Conservation (phyloP, 1,140 invertebrate species). For the Pygmarrhopalites habei region DNA sequence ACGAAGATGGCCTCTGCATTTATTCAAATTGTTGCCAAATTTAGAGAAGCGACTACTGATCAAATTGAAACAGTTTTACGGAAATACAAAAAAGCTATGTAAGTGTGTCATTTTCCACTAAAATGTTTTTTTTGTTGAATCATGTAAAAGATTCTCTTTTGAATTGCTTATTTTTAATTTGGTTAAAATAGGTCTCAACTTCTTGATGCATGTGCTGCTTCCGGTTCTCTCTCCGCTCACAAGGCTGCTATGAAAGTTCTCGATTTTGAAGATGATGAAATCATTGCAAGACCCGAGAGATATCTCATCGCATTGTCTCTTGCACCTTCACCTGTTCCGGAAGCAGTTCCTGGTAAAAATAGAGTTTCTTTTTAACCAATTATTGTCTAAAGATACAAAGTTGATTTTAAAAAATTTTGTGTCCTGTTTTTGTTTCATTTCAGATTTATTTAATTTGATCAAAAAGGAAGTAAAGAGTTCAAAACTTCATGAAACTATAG, state of each 20-base stretch:
- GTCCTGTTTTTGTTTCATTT: constrained; percentile 5
- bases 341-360: constrained; percentile 55
- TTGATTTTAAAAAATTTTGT: too few species aligned
- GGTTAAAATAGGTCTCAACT: constrained; percentile 57
- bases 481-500: constrained; percentile 57
- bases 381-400: not conserved
- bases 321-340: constrained; percentile 52
- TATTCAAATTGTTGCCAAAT: constrained; percentile 54
- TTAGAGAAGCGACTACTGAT: constrained; percentile 51
- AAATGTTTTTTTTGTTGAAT: too few species aligned
- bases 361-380: too few species aligned
- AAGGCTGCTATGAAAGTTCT: constrained; percentile 59
- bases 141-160: constrained; percentile 1
- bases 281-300: constrained; percentile 56
- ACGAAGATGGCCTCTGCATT: constrained; percentile 57
- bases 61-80: constrained; percentile 57
- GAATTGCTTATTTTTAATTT: constrained; percentile 28
- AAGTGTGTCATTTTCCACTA: too few species aligned
- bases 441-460: constrained; percentile 42
- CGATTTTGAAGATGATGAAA: constrained; percentile 51
- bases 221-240: constrained; percentile 58
- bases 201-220: constrained; percentile 60
- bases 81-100: constrained; percentile 23
- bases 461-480: constrained; percentile 44
- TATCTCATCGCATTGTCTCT: constrained; percentile 66